Percentiles rank a stretch among this genome's conserved stretches.
Evolutionary conservation across 2,888 invertebrate genomes (phyloP).

Genomic region (Morpho helenor): DNA sequence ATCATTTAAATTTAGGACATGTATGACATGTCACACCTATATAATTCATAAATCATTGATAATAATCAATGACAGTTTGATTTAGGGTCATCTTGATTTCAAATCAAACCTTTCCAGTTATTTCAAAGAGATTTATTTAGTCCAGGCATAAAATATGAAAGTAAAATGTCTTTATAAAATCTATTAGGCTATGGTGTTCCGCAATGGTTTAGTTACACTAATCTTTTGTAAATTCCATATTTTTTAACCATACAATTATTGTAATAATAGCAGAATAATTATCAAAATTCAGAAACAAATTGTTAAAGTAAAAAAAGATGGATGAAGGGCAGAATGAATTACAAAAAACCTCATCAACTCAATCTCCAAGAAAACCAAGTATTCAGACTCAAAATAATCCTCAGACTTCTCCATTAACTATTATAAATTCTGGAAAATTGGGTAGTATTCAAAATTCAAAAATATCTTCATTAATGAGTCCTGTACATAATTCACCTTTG

Average conservation of each 20-base stretch:
- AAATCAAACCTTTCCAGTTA: too few species aligned
- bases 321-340: conserved; percentile 24
- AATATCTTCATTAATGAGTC: conserved; percentile 9
- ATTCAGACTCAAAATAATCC: conserved; percentile 22
- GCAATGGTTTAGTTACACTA: conserved; percentile 3
- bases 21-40: too few species aligned
- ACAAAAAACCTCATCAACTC: conserved; percentile 15
- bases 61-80: too few species aligned
- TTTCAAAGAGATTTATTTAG: too few species aligned
- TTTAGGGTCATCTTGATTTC: too few species aligned
- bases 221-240: conserved; percentile 23
- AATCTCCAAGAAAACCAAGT: conserved; percentile 22
- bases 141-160: neutral
- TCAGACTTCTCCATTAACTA: conserved; percentile 3
- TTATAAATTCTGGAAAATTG: neutral
- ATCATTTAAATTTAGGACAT: too few species aligned
- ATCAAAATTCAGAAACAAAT: neutral
- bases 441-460: conserved; percentile 3
- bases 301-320: conserved; percentile 21
- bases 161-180: conserved; percentile 27
- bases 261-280: neutral
- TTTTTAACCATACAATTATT: neutral
- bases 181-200: conserved; percentile 45
- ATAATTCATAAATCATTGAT: too few species aligned
- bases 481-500: conserved; percentile 4